Conservation (phyloP, 2,888 invertebrate genomes). For the Plutella xylostella region DNA sequence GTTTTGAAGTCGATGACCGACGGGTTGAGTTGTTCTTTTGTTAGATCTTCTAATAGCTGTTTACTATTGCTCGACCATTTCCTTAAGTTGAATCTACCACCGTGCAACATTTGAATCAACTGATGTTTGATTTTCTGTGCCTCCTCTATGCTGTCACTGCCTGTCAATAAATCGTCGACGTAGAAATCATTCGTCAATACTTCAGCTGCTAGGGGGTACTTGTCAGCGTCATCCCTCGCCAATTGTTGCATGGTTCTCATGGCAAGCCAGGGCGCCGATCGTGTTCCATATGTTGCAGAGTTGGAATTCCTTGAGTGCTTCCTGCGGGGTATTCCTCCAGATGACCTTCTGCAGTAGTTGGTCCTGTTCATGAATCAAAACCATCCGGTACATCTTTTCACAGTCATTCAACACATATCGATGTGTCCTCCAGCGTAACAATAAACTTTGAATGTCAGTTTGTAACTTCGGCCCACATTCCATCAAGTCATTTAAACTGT, state of each 20-base stretch:
- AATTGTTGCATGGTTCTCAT: not conserved
- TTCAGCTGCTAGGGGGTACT: not conserved
- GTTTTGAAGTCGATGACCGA: not conserved
- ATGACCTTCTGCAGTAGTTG: not conserved
- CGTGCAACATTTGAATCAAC: not conserved
- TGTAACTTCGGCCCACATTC: conserved; percentile 1
- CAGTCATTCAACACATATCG: not conserved
- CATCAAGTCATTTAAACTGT: not conserved
- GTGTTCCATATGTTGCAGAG: not conserved
- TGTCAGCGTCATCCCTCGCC: not conserved
- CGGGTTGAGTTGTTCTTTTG: not conserved
- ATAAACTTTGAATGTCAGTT: not conserved
- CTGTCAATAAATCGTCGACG: not conserved
- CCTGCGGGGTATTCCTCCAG: not conserved
- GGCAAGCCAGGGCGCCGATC: not conserved
- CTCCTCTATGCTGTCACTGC: not conserved
- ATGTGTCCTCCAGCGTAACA: not conserved
- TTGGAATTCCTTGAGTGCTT: not conserved
- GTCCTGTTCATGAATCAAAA: not conserved
- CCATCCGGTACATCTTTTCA: not conserved
- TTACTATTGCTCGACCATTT: conserved; percentile 2
- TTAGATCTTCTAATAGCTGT: not conserved
- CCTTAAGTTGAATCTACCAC: not conserved
- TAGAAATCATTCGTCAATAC: not conserved
- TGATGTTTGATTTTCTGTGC: not conserved